A percentile compares a stretch with the other conserved stretches of the same genome.
Evolutionary conservation across 1,140 invertebrate genomes (phyloP).

Genomic region (Schlechtendalia chinensis): DNA sequence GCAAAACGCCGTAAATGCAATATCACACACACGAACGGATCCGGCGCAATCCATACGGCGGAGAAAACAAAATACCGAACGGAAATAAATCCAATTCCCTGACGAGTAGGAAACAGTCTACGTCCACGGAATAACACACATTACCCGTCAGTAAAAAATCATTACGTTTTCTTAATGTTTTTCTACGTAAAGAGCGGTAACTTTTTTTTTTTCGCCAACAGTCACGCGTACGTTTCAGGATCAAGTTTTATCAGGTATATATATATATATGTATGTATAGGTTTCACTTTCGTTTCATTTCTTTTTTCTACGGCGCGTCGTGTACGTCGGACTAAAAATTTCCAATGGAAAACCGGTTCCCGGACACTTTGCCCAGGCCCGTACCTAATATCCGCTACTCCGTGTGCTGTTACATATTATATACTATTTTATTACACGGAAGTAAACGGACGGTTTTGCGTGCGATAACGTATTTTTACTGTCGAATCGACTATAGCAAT

Average conservation of each 20-base stretch:
- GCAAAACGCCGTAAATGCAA: too few species aligned
- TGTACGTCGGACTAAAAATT: slow-evolving; percentile 12
- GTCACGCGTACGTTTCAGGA: neutral
- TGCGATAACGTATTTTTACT: neutral
- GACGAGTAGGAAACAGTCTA: too few species aligned
- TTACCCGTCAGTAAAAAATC: too few species aligned
- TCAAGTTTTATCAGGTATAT: neutral
- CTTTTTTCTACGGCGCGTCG: neutral
- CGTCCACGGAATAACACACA: too few species aligned
- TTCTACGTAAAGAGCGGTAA: neutral
- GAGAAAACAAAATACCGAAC: too few species aligned
- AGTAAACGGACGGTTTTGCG: neutral
- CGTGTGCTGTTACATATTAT: too few species aligned
- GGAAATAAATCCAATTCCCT: too few species aligned
- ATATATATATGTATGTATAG: too few species aligned
- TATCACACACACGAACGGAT: too few species aligned
- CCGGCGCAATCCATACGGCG: too few species aligned
- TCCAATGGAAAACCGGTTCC: slow-evolving; percentile 39
- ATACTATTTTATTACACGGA: neutral
- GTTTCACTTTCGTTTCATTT: slow-evolving; percentile 30
- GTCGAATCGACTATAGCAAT: neutral
- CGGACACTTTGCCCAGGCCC: neutral
- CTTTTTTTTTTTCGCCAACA: neutral
- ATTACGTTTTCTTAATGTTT: too few species aligned
- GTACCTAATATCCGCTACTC: too few species aligned